Conservation (phyloP, 2,113 vertebrate genomes). For the Cisticola juncidis region DNA sequence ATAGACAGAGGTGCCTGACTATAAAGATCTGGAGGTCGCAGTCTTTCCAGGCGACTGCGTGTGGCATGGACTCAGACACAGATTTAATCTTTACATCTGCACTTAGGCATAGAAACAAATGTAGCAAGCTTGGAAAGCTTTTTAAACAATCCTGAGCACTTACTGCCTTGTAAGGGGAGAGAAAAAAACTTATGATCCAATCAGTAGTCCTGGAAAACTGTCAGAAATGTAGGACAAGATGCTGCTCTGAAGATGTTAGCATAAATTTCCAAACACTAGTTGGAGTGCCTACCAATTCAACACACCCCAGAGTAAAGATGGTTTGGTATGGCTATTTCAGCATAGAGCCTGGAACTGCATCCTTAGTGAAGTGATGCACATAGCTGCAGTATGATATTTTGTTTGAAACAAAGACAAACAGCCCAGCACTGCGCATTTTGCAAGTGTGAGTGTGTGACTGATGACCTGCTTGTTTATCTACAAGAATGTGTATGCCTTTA, state of each 20-base stretch:
- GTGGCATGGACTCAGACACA: neutral
- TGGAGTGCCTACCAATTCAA: neutral
- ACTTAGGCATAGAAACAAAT: neutral
- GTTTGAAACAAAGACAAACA: neutral
- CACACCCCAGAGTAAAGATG: neutral
- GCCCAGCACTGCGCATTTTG: neutral
- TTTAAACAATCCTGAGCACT: neutral
- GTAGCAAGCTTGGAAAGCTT: neutral
- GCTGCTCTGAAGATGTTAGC: neutral
- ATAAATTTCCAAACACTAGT: neutral
- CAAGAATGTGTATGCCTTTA: neutral
- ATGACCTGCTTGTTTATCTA: neutral
- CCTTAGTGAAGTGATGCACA: neutral
- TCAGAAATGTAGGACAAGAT: neutral
- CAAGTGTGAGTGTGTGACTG: rapidly evolving
- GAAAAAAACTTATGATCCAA: neutral
- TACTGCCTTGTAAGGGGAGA: neutral
- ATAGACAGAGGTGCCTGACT: neutral
- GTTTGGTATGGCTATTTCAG: neutral
- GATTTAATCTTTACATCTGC: neutral
- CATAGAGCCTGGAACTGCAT: rapidly evolving
- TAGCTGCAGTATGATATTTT: neutral
- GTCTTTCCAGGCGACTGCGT: neutral
- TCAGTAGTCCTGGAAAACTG: neutral
- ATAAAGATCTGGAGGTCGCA: neutral